Conservation (phyloP, 2,113 vertebrate genomes). For the Talpa occidentalis region DNA sequence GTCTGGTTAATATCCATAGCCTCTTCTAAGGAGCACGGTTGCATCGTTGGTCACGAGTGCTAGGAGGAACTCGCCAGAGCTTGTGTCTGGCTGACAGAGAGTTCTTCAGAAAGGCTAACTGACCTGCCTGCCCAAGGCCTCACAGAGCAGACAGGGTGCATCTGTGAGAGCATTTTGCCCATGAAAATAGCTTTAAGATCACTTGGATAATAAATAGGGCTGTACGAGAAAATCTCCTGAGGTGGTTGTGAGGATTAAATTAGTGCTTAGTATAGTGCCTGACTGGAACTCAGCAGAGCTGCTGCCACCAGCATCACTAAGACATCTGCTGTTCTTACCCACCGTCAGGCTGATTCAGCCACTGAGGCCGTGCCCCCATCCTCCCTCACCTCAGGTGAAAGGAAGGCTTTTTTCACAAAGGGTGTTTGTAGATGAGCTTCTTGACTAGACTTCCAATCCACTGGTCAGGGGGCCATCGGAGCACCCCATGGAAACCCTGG, state of each 20-base stretch:
- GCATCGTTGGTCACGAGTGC: accelerated
- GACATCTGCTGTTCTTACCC: neutral
- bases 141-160: neutral
- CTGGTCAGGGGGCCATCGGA: too few species aligned
- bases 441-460: neutral
- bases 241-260: neutral
- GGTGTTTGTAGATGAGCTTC: neutral
- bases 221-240: neutral
- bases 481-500: neutral
- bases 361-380: accelerated
- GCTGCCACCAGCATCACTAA: neutral
- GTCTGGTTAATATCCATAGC: neutral
- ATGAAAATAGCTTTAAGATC: neutral
- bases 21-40: accelerated
- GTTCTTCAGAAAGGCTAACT: neutral
- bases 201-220: neutral
- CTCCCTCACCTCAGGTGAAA: neutral
- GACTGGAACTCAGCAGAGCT: neutral
- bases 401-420: neutral
- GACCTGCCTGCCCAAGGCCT: neutral
- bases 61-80: neutral
- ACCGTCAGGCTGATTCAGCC: neutral
- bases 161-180: neutral
- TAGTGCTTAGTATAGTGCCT: neutral
- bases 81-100: neutral